Evolutionary conservation across 2,113 vertebrate genomes (phyloP), one percentile per base, ranked within the genome.

Genomic region (Butastur rufipennis): DNA sequence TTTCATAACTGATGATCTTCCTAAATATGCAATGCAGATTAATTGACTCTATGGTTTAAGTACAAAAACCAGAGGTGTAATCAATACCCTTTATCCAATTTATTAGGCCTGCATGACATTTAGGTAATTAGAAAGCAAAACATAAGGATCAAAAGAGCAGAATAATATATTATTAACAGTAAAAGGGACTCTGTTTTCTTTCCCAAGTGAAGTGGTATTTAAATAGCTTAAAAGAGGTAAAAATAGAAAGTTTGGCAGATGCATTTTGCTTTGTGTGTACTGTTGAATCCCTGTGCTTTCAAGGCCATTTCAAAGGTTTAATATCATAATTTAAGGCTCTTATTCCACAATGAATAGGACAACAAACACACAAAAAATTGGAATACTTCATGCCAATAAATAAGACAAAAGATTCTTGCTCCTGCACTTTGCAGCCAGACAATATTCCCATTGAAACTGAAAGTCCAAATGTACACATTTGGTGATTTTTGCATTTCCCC

Each of bases 31-130:
- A 91, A 72, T 85, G 59, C 43, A 80, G 77, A 96, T 96, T 97
- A 97, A 94, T 91, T 94, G 89, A 72, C 88, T 94, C 29, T 55
- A 0, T 63, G 56, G 36, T 93, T 95, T 74, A 58, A 86, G 81
- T 79, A 80, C 85, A 96, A 61, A 87, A 91, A 90, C 3, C 13
- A 59, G 50, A 85, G 66, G 59, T 0, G 1, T 80, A 93, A 97
- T 97, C 88, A 71, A 97, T 97, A 95, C 27, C 23, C 63, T 58
- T 91, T 95, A 94, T 97, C 93, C 95, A 94, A 84, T 87, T 95
- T 97, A 97, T 94, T 93, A 93, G 88, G 81, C 80, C 80, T 96
- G 70, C 84, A 81, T 91, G 88, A 84, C 95, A 97, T 97, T 96
- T 95, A 93, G 75, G 87, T 93, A 95, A 95, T 90, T 94, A 93